These are phyloP conservation scores for Drosophila bipectinata DNA, from an alignment of 1,140 invertebrate species.

Conservation along the genomic window DNA sequence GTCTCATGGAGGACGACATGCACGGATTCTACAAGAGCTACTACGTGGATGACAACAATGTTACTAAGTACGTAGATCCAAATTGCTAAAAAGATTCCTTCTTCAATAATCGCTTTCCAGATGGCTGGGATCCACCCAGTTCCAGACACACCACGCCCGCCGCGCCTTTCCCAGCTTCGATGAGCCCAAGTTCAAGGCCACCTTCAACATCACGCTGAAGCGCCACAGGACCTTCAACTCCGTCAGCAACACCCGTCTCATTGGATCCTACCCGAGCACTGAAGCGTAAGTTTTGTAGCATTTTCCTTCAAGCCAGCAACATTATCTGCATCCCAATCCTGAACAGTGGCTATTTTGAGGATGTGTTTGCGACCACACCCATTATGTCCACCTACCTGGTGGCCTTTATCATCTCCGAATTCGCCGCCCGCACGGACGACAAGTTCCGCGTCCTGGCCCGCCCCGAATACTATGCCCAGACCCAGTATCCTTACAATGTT, in stretches of 20 bases:
- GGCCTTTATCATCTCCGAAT: slow-evolving; percentile 93
- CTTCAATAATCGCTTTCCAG: not conserved
- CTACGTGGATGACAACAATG: slow-evolving; percentile 85
- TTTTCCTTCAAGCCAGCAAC: not conserved
- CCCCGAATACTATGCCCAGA: slow-evolving; percentile 87
- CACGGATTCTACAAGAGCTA: slow-evolving; percentile 92
- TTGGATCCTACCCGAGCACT: slow-evolving; percentile 17
- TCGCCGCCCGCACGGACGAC: slow-evolving; percentile 84
- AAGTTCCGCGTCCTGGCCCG: slow-evolving; percentile 89
- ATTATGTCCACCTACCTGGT: slow-evolving; percentile 95
- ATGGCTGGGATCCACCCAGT: slow-evolving; percentile 90
- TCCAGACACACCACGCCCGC: slow-evolving; percentile 92
- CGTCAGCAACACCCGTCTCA: slow-evolving; percentile 61
- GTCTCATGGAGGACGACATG: slow-evolving; percentile 86
- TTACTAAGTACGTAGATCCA: slow-evolving; percentile 70
- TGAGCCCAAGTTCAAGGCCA: slow-evolving; percentile 93
- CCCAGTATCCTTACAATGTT: slow-evolving; percentile 85
- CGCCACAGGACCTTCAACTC: slow-evolving; percentile 72
- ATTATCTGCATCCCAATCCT: not conserved
- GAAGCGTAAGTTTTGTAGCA: slow-evolving; percentile 46
- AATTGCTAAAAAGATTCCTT: not conserved
- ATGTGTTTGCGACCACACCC: slow-evolving; percentile 87
- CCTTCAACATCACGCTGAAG: slow-evolving; percentile 88
- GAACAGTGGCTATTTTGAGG: slow-evolving; percentile 50
- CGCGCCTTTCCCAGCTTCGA: slow-evolving; percentile 95